These are phyloP conservation scores for Rhodophaea formosa DNA, from an alignment of 2,888 invertebrate species.

Conservation along the genomic window DNA sequence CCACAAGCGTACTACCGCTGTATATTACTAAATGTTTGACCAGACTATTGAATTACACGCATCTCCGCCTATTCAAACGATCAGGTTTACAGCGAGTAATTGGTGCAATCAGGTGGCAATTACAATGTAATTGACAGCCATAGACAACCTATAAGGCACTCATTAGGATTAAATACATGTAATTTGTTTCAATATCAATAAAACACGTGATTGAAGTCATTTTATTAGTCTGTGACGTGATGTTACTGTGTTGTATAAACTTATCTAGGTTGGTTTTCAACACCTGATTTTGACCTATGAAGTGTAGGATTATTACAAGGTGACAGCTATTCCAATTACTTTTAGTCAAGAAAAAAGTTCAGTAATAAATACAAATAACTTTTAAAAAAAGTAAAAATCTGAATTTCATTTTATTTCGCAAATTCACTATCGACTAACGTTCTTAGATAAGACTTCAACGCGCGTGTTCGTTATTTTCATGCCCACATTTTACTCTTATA, in stretches of 20 bases:
- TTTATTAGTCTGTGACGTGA: too few relatives aligned
- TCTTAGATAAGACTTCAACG: constrained; percentile 3
- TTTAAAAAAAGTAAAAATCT: too few relatives aligned
- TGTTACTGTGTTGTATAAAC: too few relatives aligned
- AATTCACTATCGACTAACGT: not conserved
- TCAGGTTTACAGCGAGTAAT: not conserved
- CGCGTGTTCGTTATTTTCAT: not conserved
- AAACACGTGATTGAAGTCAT: not conserved
- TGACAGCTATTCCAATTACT: too few relatives aligned
- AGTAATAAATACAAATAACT: too few relatives aligned
- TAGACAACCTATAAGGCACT: not conserved
- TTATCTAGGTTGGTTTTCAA: too few relatives aligned
- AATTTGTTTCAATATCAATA: not conserved
- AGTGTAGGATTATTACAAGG: too few relatives aligned
- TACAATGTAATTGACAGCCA: not conserved
- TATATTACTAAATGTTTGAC: too few relatives aligned
- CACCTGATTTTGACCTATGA: too few relatives aligned
- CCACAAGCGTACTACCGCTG: too few relatives aligned
- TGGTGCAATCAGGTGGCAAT: not conserved
- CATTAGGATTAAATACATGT: not conserved
- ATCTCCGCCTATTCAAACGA: not conserved
- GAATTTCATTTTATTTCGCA: not conserved
- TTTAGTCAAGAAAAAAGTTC: too few relatives aligned
- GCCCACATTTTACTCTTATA: not conserved
- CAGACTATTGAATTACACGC: too few relatives aligned